These are phyloP conservation scores for Cephalotes varians DNA, from an alignment of 2,888 invertebrate genomes.

Conservation along the genomic window DNA sequence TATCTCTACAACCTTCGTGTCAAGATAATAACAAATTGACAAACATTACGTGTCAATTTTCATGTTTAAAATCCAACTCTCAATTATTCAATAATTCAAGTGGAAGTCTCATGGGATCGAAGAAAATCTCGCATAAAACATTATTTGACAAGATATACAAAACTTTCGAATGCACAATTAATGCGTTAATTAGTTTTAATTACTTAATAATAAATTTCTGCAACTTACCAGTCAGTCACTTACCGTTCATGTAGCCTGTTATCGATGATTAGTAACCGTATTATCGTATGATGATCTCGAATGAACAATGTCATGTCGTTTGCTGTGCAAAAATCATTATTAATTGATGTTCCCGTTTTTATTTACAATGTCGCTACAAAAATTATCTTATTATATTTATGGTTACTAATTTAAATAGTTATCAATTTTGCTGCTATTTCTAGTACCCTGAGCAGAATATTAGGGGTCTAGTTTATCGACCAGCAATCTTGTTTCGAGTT, in stretches of 20 bases:
- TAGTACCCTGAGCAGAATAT: neutral
- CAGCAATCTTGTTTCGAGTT: conserved; percentile 46
- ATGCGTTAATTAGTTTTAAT: neutral
- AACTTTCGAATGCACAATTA: neutral
- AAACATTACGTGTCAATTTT: neutral
- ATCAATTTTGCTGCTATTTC: neutral
- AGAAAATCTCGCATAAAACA: neutral
- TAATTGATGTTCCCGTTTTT: conserved; percentile 4
- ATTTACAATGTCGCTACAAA: neutral
- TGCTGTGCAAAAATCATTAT: neutral
- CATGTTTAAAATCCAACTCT: neutral
- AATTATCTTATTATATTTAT: neutral
- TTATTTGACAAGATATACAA: neutral
- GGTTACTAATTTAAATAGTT: conserved; percentile 11
- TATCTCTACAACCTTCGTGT: neutral
- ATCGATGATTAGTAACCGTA: conserved; percentile 17
- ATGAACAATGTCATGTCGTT: neutral
- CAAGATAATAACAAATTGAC: neutral
- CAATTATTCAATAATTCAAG: neutral
- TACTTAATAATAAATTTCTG: neutral
- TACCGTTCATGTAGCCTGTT: neutral
- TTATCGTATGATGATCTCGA: neutral
- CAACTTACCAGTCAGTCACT: conserved; percentile 7
- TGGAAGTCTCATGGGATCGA: neutral
- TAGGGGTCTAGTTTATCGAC: conserved; percentile 64